Base-by-base conservation (phyloP, 2,113 vertebrate genomes). In the Zapornia atra region DNA sequence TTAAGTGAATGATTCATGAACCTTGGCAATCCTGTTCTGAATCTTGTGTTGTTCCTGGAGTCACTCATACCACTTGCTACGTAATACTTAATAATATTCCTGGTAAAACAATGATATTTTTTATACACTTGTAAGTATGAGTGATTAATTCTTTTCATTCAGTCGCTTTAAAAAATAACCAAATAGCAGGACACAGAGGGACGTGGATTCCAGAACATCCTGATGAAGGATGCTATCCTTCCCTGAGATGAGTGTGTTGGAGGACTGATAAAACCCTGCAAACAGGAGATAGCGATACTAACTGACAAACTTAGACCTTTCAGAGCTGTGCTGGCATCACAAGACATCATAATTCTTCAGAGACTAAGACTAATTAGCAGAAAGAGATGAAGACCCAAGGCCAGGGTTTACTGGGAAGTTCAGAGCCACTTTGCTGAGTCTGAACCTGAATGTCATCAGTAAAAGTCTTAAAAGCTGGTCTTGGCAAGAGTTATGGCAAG, bases 241-340 rank as follows among this genome's bases (percentile, higher is more conserved):
- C 60, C 64, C 88, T 70, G 68, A 73, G 94, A 93, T 94, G 82
- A 77, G 92, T 54, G 60, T 95, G 96, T 42, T 90, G 80, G 56
- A 93, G 61, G 71, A 82, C 91, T 94, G 96, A 97, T 95, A 96
- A 97, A 97, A n/a, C 76, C 64, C 92, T 97, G 96, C 94, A 93
- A 96, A 94, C 46, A 93, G 83, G 60, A 96, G 96, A 96, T 95
- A 94, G 92, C 7, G 26, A 88, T 91, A 33, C 72, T 88, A 97
- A 96, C 82, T 94, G 86, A 96, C 91, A 93, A 96, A 96, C 91
- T 95, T 94, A 97, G 96, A 95, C 95, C 94, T 96, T 94, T 94
- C 86, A 78, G 92, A 95, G 77, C 80, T 86, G 72, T 86, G 68
- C 88, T 92, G 88, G 95, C 96, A 96, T 95, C 92, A 91, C 51